phyloP scores from a whole-genome alignment of 2,888 invertebrate species.

The Metallyticus violacea region DNA sequence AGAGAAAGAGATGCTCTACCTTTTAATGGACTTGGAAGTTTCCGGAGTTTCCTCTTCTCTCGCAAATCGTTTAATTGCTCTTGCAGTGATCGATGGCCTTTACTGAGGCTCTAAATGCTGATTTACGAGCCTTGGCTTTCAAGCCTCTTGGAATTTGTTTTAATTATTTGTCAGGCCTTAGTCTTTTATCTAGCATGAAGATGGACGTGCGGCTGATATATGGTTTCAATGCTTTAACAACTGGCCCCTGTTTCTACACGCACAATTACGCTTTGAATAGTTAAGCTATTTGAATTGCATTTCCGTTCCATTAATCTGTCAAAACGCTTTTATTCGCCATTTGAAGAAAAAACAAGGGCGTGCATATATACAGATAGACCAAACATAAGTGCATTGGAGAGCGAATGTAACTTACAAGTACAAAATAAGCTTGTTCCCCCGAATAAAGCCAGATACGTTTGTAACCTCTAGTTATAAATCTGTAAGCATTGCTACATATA shows the following conservation, averaged over 20 bases:
- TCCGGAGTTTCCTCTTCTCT: not conserved
- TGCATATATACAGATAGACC: not conserved
- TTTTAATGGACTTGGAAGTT: not conserved
- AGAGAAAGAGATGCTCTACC: not conserved
- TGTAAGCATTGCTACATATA: too few relatives aligned
- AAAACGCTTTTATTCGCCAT: not conserved
- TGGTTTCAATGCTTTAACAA: not conserved
- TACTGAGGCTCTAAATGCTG: not conserved
- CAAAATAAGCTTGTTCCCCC: too few relatives aligned
- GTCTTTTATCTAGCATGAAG: not conserved
- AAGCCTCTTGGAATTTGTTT: not conserved
- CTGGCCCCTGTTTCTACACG: not conserved
- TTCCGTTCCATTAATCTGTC: not conserved
- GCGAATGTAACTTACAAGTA: too few relatives aligned
- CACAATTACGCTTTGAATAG: not conserved
- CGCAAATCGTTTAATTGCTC: constrained; percentile 3
- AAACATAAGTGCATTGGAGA: not conserved
- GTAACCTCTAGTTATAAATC: too few relatives aligned
- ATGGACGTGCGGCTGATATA: not conserved
- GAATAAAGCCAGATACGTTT: too few relatives aligned
- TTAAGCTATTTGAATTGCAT: not conserved
- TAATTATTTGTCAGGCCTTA: not conserved
- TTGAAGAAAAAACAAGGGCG: not conserved
- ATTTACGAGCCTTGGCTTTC: not conserved
- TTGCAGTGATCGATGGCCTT: not conserved